Evolutionary conservation across 2,888 invertebrate species (phyloP).

Genomic region (Buathra laborator): DNA sequence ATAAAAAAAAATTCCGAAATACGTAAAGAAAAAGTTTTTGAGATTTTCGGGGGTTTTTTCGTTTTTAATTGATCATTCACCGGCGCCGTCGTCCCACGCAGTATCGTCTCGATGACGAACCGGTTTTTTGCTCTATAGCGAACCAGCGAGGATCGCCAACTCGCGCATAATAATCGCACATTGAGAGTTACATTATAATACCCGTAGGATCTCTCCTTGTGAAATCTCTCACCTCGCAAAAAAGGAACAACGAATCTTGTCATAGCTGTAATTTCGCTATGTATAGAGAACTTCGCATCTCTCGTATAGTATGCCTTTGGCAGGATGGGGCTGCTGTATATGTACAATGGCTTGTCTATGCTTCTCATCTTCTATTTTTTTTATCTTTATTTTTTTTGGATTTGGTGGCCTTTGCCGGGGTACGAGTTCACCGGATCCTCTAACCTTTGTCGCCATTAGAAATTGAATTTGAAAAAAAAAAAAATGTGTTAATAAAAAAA

Average conservation of each 20-base stretch:
- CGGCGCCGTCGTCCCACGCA: slow-evolving; percentile 34
- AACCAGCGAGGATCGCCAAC: slow-evolving; percentile 40
- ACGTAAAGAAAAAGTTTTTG: neutral
- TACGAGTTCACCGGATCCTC: slow-evolving; percentile 73
- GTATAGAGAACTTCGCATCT: slow-evolving; percentile 54
- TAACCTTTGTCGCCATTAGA: slow-evolving; percentile 75
- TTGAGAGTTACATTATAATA: slow-evolving; percentile 22
- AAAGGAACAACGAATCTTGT: slow-evolving; percentile 50
- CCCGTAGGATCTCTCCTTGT: slow-evolving; percentile 12
- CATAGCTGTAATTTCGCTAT: slow-evolving; percentile 54
- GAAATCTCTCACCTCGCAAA: slow-evolving; percentile 62
- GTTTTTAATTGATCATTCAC: slow-evolving; percentile 6
- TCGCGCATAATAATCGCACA: slow-evolving; percentile 45
- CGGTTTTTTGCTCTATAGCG: slow-evolving; percentile 43
- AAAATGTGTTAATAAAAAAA: neutral
- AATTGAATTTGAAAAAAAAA: neutral
- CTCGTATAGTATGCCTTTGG: slow-evolving; percentile 52
- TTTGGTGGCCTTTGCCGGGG: slow-evolving; percentile 74
- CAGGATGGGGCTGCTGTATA: slow-evolving; percentile 61
- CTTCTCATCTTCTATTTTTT: slow-evolving; percentile 46
- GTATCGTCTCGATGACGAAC: slow-evolving; percentile 52
- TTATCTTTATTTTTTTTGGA: slow-evolving; percentile 33
- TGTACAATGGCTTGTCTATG: slow-evolving; percentile 75
- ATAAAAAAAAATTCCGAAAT: neutral
- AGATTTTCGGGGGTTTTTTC: neutral